Percentiles rank a stretch among this genome's conserved stretches.
These are phyloP conservation scores for Cryptosula pallasiana DNA, from an alignment of 2,888 invertebrate species.

Conservation along the genomic window DNA sequence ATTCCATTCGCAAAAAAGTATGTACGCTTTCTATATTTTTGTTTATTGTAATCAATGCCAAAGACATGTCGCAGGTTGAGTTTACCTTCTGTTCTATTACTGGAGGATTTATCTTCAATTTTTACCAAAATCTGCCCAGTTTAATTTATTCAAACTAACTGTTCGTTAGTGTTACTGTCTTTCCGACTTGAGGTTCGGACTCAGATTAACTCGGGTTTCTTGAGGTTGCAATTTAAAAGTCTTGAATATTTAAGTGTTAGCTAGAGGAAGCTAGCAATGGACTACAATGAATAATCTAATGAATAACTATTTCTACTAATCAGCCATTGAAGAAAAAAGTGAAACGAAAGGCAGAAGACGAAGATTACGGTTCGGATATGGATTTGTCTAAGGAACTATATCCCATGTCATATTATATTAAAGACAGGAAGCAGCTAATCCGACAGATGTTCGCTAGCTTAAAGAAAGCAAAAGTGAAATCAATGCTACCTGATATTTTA, in stretches of 20 bases:
- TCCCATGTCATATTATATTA: conserved; percentile 51
- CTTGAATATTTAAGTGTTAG: background rate
- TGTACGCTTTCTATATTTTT: too few relatives aligned
- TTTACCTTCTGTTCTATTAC: too few relatives aligned
- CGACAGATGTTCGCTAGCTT: conserved; percentile 53
- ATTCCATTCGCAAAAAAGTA: background rate
- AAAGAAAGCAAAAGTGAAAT: conserved; percentile 48
- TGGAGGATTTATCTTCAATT: too few relatives aligned
- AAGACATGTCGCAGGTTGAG: too few relatives aligned
- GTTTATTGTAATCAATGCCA: too few relatives aligned
- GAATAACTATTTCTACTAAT: background rate
- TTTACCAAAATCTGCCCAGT: too few relatives aligned
- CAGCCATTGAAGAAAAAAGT: background rate
- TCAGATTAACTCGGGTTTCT: too few relatives aligned
- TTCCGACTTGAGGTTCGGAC: too few relatives aligned
- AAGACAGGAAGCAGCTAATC: conserved; percentile 48
- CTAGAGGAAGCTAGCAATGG: background rate
- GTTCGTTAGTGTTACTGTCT: too few relatives aligned
- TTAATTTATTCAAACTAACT: conserved; percentile 2
- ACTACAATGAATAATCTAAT: too few relatives aligned
- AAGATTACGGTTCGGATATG: conserved; percentile 44
- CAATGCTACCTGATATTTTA: conserved; percentile 54
- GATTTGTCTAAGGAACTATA: conserved; percentile 50
- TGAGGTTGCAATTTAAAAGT: background rate
- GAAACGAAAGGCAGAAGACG: conserved; percentile 26